Percentiles rank a stretch among this genome's conserved stretches.
These are phyloP conservation scores for Ophthalmolycus amberensis DNA, from an alignment of 2,113 vertebrate species.

Conservation along the genomic window DNA sequence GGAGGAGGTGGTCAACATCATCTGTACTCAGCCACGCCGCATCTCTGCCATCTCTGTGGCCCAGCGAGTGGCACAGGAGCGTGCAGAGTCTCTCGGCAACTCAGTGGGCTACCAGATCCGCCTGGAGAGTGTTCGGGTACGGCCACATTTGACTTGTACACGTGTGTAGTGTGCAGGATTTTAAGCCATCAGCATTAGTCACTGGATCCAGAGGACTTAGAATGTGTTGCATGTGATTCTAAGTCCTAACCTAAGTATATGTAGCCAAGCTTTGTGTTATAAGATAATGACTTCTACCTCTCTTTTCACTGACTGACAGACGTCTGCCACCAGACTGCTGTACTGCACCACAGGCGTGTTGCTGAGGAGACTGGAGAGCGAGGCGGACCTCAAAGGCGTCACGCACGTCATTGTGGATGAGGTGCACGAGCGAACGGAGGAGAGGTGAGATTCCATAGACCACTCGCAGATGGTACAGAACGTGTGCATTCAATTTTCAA, in stretches of 20 bases:
- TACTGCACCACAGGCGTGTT: conserved; percentile 97
- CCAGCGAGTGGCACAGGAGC: conserved; percentile 93
- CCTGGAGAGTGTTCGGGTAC: conserved; percentile 92
- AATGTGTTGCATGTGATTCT: neutral
- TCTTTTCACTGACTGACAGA: conserved; percentile 75
- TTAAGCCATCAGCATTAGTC: neutral
- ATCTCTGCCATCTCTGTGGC: conserved; percentile 97
- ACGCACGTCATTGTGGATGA: conserved; percentile 96
- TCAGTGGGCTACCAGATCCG: conserved; percentile 98
- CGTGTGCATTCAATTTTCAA: neutral
- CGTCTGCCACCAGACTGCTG: conserved; percentile 91
- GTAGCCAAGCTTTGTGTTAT: neutral
- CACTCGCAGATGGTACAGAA: neutral
- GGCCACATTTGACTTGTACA: neutral
- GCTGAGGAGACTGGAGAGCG: conserved; percentile 91
- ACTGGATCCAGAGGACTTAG: neutral
- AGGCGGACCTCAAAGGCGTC: conserved; percentile 87
- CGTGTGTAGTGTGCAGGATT: neutral
- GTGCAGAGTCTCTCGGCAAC: conserved; percentile 89
- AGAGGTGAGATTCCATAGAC: conserved; percentile 86
- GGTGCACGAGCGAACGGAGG: conserved; percentile 97
- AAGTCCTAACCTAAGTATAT: neutral
- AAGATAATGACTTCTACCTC: neutral
- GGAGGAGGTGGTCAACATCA: conserved; percentile 88
- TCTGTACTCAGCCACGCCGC: conserved; percentile 96